Conservation (phyloP, 2,113 vertebrate species). For the Ardeotis arabs region DNA sequence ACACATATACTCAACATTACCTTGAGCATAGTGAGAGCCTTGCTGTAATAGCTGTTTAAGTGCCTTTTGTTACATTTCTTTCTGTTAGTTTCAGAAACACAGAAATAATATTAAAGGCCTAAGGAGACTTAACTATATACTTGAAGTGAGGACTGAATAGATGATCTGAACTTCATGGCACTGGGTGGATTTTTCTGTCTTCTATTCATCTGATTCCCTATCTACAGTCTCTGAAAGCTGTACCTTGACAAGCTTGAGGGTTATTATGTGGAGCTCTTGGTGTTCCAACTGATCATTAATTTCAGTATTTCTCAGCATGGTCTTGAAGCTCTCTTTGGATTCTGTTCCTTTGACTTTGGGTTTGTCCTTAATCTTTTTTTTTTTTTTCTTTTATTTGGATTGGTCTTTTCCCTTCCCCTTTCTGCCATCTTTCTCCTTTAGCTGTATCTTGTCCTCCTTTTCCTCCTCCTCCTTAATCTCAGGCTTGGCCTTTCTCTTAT, state of each 20-base stretch:
- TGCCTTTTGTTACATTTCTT: neutral
- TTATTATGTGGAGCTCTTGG: constrained; percentile 15
- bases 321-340: constrained; percentile 7
- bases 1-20: neutral
- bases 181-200: neutral
- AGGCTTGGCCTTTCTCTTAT: constrained; percentile 25
- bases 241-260: neutral
- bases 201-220: neutral
- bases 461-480: constrained; percentile 51
- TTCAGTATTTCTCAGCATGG: constrained; percentile 28
- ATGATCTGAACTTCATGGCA: constrained; percentile 1
- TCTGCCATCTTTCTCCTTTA: neutral
- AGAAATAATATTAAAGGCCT: neutral
- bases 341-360: neutral
- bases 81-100: neutral
- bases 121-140: neutral
- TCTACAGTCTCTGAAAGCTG: neutral
- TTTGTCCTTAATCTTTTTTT: neutral
- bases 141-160: constrained; percentile 10
- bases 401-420: neutral
- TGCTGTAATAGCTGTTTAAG: neutral
- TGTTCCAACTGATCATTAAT: constrained; percentile 42
- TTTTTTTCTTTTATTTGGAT: neutral
- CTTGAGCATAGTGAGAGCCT: neutral
- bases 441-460: neutral